Evolutionary conservation across 2,113 vertebrate genomes (phyloP), one percentile per base, ranked within the genome.

Genomic region (Phylloscopus trochilus): DNA sequence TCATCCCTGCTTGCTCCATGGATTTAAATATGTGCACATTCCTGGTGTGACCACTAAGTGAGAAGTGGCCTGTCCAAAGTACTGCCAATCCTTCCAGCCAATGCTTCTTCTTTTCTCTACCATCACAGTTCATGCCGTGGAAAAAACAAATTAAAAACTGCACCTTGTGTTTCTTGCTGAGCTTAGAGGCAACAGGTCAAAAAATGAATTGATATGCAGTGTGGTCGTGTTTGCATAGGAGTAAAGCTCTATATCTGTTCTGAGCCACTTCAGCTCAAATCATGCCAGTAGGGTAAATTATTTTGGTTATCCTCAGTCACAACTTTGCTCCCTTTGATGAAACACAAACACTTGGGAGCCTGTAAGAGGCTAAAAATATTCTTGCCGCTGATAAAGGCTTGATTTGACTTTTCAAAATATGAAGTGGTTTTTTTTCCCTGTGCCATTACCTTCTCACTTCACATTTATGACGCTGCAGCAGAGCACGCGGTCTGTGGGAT

Each of bases 11-110:
- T 77, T 59, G 26, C 33, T 70, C 24, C 0, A 0, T 0, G 4
- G 66, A 17, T 74, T 87, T 74, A n/a, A 69, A 37, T 24, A 6
- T 1, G 0, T 30, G 28, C 2, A 3, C 3, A 1, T 70, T 35
- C 17, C 2, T 27, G 19, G 28, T 1, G 3, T 72, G 49, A 6
- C 24, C 60, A 30, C 17, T 3, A 43, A 27, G 8, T 17, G n/a
- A 13, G 72, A 49, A 24, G 13, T 44, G 39, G 22, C 3, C 3
- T 64, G 6, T 1, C 3, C 33, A 26, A 44, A 51, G 8, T 35
- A 3, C 27, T 79, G 17, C 35, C 17, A 28, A 43, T 30, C 53
- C n/a, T 88, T 66, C 2, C 1, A 39, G 47, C 62, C 59, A 44
- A 3, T 33, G 17, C 47, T 43, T 58, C n/a, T 26, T 28, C 12